phyloP scores from a whole-genome alignment of 2,888 invertebrate genomes.

The Synergus laeviventris region DNA sequence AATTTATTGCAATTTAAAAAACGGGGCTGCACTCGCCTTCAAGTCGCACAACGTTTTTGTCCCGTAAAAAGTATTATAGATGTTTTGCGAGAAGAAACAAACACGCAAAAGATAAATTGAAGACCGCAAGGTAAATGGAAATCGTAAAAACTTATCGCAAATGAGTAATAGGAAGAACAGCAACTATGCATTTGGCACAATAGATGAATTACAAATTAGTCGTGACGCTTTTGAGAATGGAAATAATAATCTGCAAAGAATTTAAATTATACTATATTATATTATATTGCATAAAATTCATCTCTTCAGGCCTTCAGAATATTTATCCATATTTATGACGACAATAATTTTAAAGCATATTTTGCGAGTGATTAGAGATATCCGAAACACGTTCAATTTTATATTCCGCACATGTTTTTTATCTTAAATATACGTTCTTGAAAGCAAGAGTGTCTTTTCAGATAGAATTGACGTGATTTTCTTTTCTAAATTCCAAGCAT shows the following conservation, averaged over 20 bases:
- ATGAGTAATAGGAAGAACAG: background rate
- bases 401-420: background rate
- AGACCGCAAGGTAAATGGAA: background rate
- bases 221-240: background rate
- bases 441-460: background rate
- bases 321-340: background rate
- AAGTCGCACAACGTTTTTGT: background rate
- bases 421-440: background rate
- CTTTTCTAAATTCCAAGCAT: background rate
- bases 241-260: background rate
- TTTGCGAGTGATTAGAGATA: background rate
- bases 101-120: background rate
- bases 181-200: background rate
- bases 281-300: no score
- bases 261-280: background rate
- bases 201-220: background rate
- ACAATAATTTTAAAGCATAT: background rate
- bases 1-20: constrained; percentile 60
- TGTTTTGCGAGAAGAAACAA: background rate
- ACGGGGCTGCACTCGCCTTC: background rate
- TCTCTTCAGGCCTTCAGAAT: background rate
- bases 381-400: background rate
- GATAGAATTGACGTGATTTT: background rate
- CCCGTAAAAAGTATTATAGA: background rate
- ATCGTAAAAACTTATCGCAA: background rate